Evolutionary conservation across 2,797 vertebrate species (phyloP).

Genomic region (Peromyscus nudipes): DNA sequence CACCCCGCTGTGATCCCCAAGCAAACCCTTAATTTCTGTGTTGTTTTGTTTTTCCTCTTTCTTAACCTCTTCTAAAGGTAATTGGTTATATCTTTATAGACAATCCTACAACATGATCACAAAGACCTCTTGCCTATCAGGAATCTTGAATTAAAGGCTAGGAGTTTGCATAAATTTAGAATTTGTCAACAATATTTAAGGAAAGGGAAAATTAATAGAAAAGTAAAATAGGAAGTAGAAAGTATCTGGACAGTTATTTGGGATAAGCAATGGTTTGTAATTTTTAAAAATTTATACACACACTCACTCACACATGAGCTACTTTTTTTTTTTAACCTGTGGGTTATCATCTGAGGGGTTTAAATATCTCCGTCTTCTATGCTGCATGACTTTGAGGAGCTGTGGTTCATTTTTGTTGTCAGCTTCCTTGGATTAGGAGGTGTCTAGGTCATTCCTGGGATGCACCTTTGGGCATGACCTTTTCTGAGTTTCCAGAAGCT

Average conservation of each 20-base stretch:
- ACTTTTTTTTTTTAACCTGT: neutral
- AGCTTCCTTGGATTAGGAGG: neutral
- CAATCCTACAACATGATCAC: constrained; percentile 41
- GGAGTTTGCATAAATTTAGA: constrained; percentile 38
- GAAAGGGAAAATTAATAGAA: neutral
- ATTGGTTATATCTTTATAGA: neutral
- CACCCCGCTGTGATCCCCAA: neutral
- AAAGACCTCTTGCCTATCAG: constrained; percentile 40
- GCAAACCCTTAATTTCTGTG: constrained; percentile 5
- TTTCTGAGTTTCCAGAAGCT: neutral
- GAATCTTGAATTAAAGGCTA: constrained; percentile 7
- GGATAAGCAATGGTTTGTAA: neutral
- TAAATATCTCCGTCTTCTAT: neutral
- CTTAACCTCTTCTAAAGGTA: constrained; percentile 38
- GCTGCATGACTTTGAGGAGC: neutral
- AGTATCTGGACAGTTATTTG: neutral
- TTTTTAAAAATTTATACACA: neutral
- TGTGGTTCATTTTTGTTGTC: neutral
- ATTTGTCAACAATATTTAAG: neutral
- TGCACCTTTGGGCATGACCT: neutral
- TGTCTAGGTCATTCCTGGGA: neutral
- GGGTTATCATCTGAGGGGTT: neutral
- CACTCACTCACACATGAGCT: neutral
- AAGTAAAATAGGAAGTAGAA: neutral
- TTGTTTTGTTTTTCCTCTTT: neutral